phyloP scores from a whole-genome alignment of 2,113 vertebrate genomes.

The Aegithalos caudatus region DNA sequence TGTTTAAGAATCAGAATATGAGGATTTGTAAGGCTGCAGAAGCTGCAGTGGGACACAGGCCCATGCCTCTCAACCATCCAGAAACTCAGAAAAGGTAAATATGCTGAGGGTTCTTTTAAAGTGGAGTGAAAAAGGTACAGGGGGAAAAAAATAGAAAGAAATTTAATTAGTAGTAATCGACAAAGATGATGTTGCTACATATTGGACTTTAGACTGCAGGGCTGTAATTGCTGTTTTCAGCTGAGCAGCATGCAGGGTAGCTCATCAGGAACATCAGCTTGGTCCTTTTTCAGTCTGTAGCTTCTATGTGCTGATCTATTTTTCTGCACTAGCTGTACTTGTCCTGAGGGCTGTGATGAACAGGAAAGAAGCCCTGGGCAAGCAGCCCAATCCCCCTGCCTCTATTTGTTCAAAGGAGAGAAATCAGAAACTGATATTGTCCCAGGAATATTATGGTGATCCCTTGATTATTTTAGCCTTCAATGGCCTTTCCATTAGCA shows the following conservation, averaged over 20 bases:
- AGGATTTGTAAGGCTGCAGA: not conserved
- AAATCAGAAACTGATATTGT: not conserved
- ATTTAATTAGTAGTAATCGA: not conserved
- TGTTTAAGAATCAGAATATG: not conserved
- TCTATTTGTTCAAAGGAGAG: not conserved
- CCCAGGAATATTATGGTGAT: not conserved
- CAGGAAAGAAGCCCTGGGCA: not conserved
- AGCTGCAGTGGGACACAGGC: not conserved
- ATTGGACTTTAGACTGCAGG: not conserved
- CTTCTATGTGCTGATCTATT: not conserved
- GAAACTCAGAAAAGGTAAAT: not conserved
- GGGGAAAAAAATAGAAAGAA: accelerated
- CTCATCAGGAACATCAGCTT: not conserved
- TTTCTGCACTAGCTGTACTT: not conserved
- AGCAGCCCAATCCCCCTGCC: not conserved
- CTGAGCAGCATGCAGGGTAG: not conserved
- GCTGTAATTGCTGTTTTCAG: not conserved
- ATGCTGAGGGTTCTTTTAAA: not conserved
- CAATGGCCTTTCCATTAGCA: not conserved
- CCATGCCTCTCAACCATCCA: not conserved
- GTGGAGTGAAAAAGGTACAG: not conserved
- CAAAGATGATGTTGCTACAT: not conserved
- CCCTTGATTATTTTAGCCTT: not conserved
- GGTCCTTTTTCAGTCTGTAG: not conserved
- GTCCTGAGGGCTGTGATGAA: not conserved